Evolutionary conservation across 1,140 invertebrate genomes (phyloP), one percentile per base, ranked within the genome.

Genomic region (Mycetomoellerius zeteki): DNA sequence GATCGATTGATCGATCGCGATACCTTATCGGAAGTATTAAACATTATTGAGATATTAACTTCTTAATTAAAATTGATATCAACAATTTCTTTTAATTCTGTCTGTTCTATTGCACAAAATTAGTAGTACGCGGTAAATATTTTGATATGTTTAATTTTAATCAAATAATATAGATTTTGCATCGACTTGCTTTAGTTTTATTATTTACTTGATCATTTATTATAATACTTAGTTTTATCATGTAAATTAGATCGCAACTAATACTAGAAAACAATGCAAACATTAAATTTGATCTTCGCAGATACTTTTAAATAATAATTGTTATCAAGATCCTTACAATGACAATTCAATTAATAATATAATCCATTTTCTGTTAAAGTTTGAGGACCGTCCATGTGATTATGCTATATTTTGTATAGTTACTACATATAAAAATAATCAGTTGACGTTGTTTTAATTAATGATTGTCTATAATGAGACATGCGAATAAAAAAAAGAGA

Each of bases 31-130:
- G 37, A 73, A 73, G 8, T 54, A 54, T 24, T 16, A 16, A 52
- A 56, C 16, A n/a, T 14, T 52, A 30, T 72, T 30, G 47, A 30
- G 16, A 30, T 54, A 52, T 30, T 72, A 30, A 52, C 16, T 52
- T 47, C 24, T 72, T 72, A 72, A 30, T 72, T 52, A 52, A 52
- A 52, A 72, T 69, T 69, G 37, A 50, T 24, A n/a, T n/a, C 3
- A 43, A 67, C 21, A 21, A 43, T 0, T 33, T 30, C 5, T 62
- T 60, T 24, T 62, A 27, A 30, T 62, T 64, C 30, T 30, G 33
- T 7, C 62, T 12, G 10, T 50, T 50, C 10, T 27, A 2, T 27
- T 47, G n/a, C 33, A 47, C n/a, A 47, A 69, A 69, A 4, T 69
- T 69, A 50, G 14, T 14, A 47, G 3, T 43, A 4, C 14, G 7